Percentiles rank a stretch among this genome's conserved stretches.
Conservation (phyloP, 2,797 vertebrate species). For the Helostoma temminkii region DNA sequence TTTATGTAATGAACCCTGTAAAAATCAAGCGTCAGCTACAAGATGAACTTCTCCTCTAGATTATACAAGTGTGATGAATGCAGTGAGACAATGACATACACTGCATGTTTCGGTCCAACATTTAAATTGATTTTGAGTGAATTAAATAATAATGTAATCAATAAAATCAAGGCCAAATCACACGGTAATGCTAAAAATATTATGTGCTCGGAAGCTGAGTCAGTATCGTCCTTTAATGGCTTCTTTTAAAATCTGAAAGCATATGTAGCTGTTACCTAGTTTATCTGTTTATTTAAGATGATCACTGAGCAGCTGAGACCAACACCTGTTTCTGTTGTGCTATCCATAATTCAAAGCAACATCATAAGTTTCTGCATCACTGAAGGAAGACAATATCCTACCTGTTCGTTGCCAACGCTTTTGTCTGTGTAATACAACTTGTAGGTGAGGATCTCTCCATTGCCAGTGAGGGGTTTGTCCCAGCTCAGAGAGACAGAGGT, state of each 20-base stretch:
- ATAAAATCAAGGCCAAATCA: conserved; percentile 9
- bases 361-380: no score
- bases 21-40: conserved; percentile 33
- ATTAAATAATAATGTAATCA: conserved; percentile 1
- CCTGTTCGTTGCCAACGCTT: conserved; percentile 91
- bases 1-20: conserved; percentile 43
- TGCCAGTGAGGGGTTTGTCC: conserved; percentile 93
- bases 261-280: neutral
- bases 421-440: conserved; percentile 96
- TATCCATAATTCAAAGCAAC: neutral
- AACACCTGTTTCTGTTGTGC: no score
- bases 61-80: neutral
- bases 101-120: neutral
- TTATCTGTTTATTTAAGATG: neutral
- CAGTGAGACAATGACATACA: neutral
- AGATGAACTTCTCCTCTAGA: neutral
- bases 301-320: neutral
- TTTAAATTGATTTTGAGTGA: neutral
- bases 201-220: neutral
- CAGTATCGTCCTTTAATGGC: neutral
- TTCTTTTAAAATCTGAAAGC: neutral
- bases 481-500: conserved; percentile 89
- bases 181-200: neutral
- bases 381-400: no score
- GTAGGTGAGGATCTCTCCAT: conserved; percentile 95